phyloP scores from a whole-genome alignment of 2,888 invertebrate genomes.

The Drosophila glabriapex region DNA sequence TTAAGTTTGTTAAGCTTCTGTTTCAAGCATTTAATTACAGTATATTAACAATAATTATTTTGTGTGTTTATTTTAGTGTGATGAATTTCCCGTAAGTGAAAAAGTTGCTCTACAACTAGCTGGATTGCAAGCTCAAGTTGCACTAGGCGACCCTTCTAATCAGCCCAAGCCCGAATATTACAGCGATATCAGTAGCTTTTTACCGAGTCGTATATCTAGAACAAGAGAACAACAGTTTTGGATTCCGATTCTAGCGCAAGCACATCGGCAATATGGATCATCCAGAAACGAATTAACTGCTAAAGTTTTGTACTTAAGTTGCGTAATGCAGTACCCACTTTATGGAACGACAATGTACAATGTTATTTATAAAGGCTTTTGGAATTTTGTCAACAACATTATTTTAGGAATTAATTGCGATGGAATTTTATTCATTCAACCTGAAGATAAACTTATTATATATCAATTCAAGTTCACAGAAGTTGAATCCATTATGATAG shows the following conservation, averaged over 20 bases:
- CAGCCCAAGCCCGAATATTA: constrained; percentile 93
- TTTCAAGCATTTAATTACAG: neutral
- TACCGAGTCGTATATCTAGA: constrained; percentile 93
- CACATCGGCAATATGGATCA: constrained; percentile 96
- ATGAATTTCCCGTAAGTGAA: constrained; percentile 97
- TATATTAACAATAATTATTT: neutral
- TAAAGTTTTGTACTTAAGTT: constrained; percentile 96
- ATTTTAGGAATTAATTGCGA: constrained; percentile 95
- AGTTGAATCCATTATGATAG: constrained; percentile 95
- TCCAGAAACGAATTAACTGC: constrained; percentile 96
- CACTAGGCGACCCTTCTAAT: constrained; percentile 93
- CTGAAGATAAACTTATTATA: constrained; percentile 95
- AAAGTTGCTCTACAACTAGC: constrained; percentile 97
- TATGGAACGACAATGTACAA: constrained; percentile 95
- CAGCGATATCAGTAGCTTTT: constrained; percentile 95
- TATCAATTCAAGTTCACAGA: constrained; percentile 96
- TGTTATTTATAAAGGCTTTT: constrained; percentile 96
- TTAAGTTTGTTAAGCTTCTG: neutral
- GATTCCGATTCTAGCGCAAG: constrained; percentile 94
- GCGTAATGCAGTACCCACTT: constrained; percentile 98
- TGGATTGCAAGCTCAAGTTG: constrained; percentile 96
- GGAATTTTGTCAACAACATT: constrained; percentile 92
- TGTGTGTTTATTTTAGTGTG: constrained; percentile 87
- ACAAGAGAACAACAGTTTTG: constrained; percentile 93
- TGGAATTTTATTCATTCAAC: constrained; percentile 95